Conservation (phyloP, 2,113 vertebrate species). For the Phalacrocorax brasilianus region DNA sequence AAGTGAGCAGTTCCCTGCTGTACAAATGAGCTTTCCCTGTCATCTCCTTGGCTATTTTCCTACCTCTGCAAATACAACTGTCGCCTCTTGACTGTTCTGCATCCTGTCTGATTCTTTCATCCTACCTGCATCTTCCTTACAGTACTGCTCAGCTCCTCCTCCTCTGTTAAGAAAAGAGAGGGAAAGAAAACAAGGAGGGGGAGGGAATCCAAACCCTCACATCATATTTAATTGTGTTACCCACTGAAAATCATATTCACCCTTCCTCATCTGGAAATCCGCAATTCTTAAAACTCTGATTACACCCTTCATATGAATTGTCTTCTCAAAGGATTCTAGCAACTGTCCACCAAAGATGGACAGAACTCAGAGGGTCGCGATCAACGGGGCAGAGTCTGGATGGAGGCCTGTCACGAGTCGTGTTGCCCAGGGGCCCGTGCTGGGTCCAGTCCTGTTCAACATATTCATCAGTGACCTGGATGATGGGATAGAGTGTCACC, state of each 20-base stretch:
- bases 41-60: neutral
- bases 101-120: neutral
- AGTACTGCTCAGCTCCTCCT: neutral
- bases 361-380: too few species aligned
- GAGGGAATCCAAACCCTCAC: neutral
- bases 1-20: neutral
- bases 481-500: too few species aligned
- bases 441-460: too few species aligned
- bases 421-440: too few species aligned
- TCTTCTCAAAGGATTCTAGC: neutral
- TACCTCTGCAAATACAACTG: neutral
- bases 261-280: neutral
- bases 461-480: too few species aligned
- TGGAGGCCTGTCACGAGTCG: too few species aligned
- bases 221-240: neutral
- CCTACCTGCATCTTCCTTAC: neutral
- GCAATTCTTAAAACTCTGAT: neutral
- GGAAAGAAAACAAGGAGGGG: fast-evolving
- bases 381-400: too few species aligned
- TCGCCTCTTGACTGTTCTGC: neutral
- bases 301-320: neutral
- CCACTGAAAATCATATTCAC: neutral
- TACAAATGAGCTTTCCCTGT: neutral
- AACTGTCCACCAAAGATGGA: neutral
- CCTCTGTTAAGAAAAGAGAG: neutral